These are phyloP conservation scores for Argyresthia goedartella DNA, from an alignment of 2,888 invertebrate species.

Conservation along the genomic window DNA sequence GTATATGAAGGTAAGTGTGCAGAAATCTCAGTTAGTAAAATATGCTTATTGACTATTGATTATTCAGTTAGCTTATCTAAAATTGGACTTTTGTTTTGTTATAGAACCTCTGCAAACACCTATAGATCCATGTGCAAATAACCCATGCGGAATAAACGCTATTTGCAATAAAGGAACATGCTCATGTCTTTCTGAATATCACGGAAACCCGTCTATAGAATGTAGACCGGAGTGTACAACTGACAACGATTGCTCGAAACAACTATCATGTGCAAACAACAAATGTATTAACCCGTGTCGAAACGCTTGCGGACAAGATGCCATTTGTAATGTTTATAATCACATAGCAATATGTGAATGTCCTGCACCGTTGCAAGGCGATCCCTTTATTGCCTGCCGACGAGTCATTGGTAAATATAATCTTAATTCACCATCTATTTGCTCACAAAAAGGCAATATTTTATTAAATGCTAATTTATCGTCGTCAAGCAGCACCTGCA, in stretches of 20 bases:
- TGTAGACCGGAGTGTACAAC: constrained; percentile 84
- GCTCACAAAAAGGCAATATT: background rate
- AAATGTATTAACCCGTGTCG: constrained; percentile 83
- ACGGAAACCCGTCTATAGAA: constrained; percentile 76
- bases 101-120: constrained; percentile 33
- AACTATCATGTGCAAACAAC: constrained; percentile 77
- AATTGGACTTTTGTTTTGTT: constrained; percentile 8
- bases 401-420: constrained; percentile 52
- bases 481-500: constrained; percentile 24
- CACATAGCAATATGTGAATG: constrained; percentile 85
- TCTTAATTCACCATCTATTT: background rate
- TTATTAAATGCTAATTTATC: background rate
- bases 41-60: background rate
- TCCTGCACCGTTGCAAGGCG: constrained; percentile 78
- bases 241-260: constrained; percentile 80
- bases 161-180: constrained; percentile 72
- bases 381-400: constrained; percentile 81
- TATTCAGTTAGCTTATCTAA: background rate
- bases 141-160: constrained; percentile 77
- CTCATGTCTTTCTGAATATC: constrained; percentile 72
- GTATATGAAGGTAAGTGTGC: constrained; percentile 30
- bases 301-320: constrained; percentile 77
- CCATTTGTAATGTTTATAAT: constrained; percentile 81
- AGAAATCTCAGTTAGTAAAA: background rate
- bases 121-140: constrained; percentile 70